These are phyloP conservation scores for Lordiphosa fenestrarum DNA, from an alignment of 2,888 invertebrate genomes.

Conservation along the genomic window DNA sequence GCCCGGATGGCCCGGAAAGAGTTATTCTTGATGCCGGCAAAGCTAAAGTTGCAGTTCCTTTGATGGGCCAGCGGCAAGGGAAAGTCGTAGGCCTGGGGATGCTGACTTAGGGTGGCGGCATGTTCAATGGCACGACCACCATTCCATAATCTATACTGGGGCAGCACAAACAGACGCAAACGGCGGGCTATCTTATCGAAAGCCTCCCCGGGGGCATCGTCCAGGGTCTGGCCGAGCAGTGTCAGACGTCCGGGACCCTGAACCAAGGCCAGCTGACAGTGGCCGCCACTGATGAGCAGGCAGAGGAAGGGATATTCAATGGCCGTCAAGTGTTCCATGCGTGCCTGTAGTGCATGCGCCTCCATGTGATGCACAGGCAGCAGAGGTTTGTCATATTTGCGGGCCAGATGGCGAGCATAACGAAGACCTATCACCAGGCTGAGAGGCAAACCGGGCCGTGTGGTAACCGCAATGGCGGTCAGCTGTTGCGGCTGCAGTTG, in stretches of 20 bases:
- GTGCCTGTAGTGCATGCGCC: slow-evolving; percentile 95
- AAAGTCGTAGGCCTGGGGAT: slow-evolving; percentile 85
- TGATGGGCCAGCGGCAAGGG: slow-evolving; percentile 84
- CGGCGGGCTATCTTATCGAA: slow-evolving; percentile 95
- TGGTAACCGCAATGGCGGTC: slow-evolving; percentile 95
- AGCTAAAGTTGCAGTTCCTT: slow-evolving; percentile 94
- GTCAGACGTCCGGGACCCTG: slow-evolving; percentile 87
- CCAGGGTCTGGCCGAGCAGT: slow-evolving; percentile 88
- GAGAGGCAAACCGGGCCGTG: slow-evolving; percentile 87
- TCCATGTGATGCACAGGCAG: slow-evolving; percentile 99
- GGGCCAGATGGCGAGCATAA: slow-evolving; percentile 89
- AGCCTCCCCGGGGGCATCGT: slow-evolving; percentile 96
- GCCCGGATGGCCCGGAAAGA: slow-evolving; percentile 81
- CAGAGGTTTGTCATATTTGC: slow-evolving; percentile 86
- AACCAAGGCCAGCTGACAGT: slow-evolving; percentile 90
- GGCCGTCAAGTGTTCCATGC: slow-evolving; percentile 84
- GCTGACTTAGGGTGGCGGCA: slow-evolving; percentile 86
- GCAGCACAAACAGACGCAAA: slow-evolving; percentile 89
- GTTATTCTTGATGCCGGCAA: slow-evolving; percentile 89
- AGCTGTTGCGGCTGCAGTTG: slow-evolving; percentile 84
- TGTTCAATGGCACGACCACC: slow-evolving; percentile 94
- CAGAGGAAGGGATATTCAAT: slow-evolving; percentile 92
- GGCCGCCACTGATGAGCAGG: slow-evolving; percentile 95
- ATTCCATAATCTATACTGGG: slow-evolving; percentile 84
- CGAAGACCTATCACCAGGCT: slow-evolving; percentile 90